These are phyloP conservation scores for Euspilapteryx auroguttella DNA, from an alignment of 2,888 invertebrate genomes.

Conservation along the genomic window DNA sequence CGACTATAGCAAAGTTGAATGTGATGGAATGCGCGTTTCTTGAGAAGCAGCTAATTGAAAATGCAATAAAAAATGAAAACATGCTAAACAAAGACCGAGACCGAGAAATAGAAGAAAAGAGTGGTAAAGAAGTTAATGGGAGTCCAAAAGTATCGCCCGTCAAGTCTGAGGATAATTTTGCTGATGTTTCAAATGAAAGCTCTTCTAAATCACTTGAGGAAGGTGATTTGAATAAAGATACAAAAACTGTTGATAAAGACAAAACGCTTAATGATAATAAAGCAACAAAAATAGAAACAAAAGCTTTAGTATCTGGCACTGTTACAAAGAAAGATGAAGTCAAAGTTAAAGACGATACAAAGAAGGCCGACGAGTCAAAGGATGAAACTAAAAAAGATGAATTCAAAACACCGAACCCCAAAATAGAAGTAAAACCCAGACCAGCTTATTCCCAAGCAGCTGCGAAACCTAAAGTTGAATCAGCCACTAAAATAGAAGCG, in stretches of 20 bases:
- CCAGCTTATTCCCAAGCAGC: conserved; percentile 56
- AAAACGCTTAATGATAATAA: neutral
- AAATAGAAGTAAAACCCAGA: conserved; percentile 19
- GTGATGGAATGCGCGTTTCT: conserved; percentile 43
- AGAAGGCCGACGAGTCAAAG: conserved; percentile 2
- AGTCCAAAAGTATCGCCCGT: conserved; percentile 17
- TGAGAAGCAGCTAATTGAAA: conserved; percentile 23
- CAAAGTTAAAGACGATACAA: conserved; percentile 6
- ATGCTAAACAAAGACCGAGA: conserved; percentile 28
- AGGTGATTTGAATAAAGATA: conserved; percentile 9
- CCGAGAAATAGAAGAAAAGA: conserved; percentile 1
- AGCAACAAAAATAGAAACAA: conserved; percentile 7
- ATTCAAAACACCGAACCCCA: conserved; percentile 10
- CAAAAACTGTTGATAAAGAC: conserved; percentile 8
- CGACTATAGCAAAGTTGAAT: conserved; percentile 29
- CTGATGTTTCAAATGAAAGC: conserved; percentile 34
- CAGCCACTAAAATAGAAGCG: conserved; percentile 24
- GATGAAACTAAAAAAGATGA: neutral
- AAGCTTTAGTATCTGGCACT: neutral
- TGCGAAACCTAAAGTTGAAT: conserved; percentile 39
- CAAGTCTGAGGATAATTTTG: conserved; percentile 41
- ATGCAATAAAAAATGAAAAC: conserved; percentile 32
- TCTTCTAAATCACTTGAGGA: conserved; percentile 18
- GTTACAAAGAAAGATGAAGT: conserved; percentile 7
- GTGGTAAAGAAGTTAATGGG: neutral